A percentile compares a stretch with the other conserved stretches of the same genome.
These are phyloP conservation scores for Perithous albicinctus DNA, from an alignment of 2,888 invertebrate genomes.

Conservation along the genomic window DNA sequence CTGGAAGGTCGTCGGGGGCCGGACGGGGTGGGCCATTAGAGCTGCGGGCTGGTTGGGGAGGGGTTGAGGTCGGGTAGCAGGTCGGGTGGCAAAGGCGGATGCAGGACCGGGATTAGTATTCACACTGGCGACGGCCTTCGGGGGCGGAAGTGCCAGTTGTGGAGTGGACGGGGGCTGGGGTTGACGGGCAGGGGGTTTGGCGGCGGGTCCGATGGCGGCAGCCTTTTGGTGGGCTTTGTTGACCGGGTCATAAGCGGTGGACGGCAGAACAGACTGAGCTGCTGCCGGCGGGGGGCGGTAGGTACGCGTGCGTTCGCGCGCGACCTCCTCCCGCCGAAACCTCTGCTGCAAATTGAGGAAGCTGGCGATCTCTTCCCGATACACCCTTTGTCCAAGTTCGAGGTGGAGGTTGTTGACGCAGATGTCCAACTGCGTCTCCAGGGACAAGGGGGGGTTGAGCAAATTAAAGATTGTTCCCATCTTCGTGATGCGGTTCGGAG, in stretches of 20 bases:
- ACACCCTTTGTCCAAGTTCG: background rate
- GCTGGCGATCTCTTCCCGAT: background rate
- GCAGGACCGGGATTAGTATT: background rate
- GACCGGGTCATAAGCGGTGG: background rate
- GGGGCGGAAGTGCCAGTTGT: no score
- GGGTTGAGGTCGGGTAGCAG: background rate
- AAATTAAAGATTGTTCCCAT: conserved; percentile 1
- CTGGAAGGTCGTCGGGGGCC: background rate
- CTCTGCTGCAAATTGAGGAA: background rate
- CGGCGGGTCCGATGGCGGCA: background rate
- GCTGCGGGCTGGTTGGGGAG: background rate
- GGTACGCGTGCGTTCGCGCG: background rate
- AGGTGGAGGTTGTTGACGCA: conserved; percentile 32
- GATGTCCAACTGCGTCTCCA: conserved; percentile 11
- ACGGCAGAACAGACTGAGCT: background rate
- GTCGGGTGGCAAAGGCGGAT: background rate
- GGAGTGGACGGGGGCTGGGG: background rate
- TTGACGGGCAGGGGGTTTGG: background rate
- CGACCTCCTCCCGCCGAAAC: background rate
- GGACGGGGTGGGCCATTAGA: background rate
- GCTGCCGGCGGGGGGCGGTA: conserved; percentile 26
- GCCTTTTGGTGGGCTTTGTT: background rate
- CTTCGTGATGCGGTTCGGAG: background rate
- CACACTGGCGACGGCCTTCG: background rate
- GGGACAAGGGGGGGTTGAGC: conserved; percentile 4